phyloP scores from a whole-genome alignment of 2,888 invertebrate genomes.

The Autographa gamma region DNA sequence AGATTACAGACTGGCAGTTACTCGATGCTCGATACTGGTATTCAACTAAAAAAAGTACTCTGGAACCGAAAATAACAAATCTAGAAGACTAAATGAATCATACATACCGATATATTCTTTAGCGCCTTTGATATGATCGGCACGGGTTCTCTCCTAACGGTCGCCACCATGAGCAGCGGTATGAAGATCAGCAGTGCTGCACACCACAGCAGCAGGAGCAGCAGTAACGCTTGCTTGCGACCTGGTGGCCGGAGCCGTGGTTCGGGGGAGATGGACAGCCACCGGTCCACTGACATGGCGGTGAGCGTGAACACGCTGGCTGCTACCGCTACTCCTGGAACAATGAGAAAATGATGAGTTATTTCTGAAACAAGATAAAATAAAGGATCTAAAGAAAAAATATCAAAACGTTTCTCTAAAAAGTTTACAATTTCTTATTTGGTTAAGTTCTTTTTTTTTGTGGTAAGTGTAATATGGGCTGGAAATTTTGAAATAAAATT shows the following conservation, averaged over 20 bases:
- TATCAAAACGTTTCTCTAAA: too few relatives aligned
- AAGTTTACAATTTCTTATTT: too few relatives aligned
- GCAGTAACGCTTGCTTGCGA: constrained; percentile 90
- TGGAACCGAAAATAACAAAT: neutral
- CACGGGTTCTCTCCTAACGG: constrained; percentile 76
- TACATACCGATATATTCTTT: constrained; percentile 79
- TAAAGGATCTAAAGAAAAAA: too few relatives aligned
- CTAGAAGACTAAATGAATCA: neutral
- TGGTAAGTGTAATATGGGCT: too few relatives aligned
- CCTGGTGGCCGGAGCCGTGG: constrained; percentile 90
- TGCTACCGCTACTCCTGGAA: constrained; percentile 92
- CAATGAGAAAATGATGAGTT: neutral
- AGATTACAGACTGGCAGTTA: too few relatives aligned
- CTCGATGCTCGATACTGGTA: too few relatives aligned
- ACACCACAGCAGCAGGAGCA: constrained; percentile 91
- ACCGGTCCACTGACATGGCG: constrained; percentile 94
- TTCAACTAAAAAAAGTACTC: too few relatives aligned
- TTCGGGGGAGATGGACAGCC: constrained; percentile 91
- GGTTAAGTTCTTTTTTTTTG: too few relatives aligned
- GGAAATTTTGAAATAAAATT: too few relatives aligned
- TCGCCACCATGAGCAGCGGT: constrained; percentile 89
- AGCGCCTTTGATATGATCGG: constrained; percentile 77
- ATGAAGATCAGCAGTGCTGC: constrained; percentile 91
- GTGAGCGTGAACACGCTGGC: constrained; percentile 94
- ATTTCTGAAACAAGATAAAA: neutral